A percentile compares a stretch with the other conserved stretches of the same genome.
phyloP scores from a whole-genome alignment of 1,140 invertebrate genomes.

The Lethrus apterus region DNA sequence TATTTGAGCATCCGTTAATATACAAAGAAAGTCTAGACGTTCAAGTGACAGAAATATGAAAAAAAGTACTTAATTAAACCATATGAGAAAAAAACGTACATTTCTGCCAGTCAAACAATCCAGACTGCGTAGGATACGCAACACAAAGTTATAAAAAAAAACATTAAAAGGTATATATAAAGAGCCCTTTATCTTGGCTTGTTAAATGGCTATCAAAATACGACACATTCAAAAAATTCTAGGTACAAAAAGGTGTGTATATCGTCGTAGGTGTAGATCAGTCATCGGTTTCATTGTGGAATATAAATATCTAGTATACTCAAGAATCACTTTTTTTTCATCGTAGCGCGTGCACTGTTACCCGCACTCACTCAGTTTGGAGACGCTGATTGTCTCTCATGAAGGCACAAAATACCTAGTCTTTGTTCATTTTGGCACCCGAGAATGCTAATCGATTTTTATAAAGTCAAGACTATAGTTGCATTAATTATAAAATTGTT shows the following conservation, averaged over 20 bases:
- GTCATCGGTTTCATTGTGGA: constrained; percentile 22
- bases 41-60: constrained; percentile 39
- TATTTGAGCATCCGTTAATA: constrained; percentile 43
- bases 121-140: constrained; percentile 37
- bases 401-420: constrained; percentile 38
- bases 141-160: constrained; percentile 29
- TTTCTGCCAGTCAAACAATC: constrained; percentile 39
- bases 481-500: constrained; percentile 34
- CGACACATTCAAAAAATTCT: constrained; percentile 35
- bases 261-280: constrained; percentile 32
- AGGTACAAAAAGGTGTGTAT: constrained; percentile 38
- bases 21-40: constrained; percentile 39
- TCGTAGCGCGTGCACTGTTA: constrained; percentile 1
- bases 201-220: constrained; percentile 35
- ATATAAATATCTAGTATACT: constrained; percentile 30
- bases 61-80: constrained; percentile 12
- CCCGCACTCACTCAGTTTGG: too few relatives aligned
- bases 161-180: constrained; percentile 24
- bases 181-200: constrained; percentile 21
- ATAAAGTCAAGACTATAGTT: constrained; percentile 29
- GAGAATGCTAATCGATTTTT: constrained; percentile 34
- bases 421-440: constrained; percentile 40
- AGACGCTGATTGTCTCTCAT: constrained; percentile 12
- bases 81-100: constrained; percentile 10
- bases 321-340: constrained; percentile 22